Conservation (phyloP, 2,888 invertebrate genomes). For the Neuroscelio doddi region DNA sequence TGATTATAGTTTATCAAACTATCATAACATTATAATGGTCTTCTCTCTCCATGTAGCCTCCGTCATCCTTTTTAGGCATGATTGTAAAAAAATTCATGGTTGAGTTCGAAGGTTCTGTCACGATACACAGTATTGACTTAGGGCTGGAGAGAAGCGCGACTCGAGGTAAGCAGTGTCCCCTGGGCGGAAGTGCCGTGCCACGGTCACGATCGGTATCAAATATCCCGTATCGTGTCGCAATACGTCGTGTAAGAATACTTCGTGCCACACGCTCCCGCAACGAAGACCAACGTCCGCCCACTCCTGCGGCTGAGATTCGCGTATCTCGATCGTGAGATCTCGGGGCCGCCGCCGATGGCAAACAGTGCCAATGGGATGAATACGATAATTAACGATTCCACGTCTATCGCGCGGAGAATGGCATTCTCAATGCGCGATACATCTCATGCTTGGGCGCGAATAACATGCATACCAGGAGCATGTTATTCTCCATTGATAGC, state of each 20-base stretch:
- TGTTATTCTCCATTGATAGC: too few species aligned
- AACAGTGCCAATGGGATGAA: slow-evolving; percentile 19
- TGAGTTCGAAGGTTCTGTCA: background rate
- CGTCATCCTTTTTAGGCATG: too few species aligned
- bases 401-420: slow-evolving; percentile 21
- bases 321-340: slow-evolving; percentile 45
- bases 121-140: background rate
- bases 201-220: slow-evolving; percentile 54
- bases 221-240: slow-evolving; percentile 52
- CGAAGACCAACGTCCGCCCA: slow-evolving; percentile 40
- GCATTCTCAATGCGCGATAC: slow-evolving; percentile 18
- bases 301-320: slow-evolving; percentile 35
- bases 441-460: too few species aligned
- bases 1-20: too few species aligned
- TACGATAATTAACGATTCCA: slow-evolving; percentile 37
- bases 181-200: slow-evolving; percentile 39
- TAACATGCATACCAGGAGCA: too few species aligned
- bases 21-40: too few species aligned
- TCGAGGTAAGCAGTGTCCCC: slow-evolving; percentile 32
- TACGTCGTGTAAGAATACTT: slow-evolving; percentile 46
- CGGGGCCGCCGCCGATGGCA: slow-evolving; percentile 10
- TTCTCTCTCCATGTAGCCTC: too few species aligned
- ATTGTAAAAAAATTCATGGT: too few species aligned
- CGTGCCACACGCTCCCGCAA: slow-evolving; percentile 47
- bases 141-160: background rate